Evolutionary conservation across 2,888 invertebrate genomes (phyloP), one percentile per base, ranked within the genome.

Genomic region (Dryadula phaetusa): DNA sequence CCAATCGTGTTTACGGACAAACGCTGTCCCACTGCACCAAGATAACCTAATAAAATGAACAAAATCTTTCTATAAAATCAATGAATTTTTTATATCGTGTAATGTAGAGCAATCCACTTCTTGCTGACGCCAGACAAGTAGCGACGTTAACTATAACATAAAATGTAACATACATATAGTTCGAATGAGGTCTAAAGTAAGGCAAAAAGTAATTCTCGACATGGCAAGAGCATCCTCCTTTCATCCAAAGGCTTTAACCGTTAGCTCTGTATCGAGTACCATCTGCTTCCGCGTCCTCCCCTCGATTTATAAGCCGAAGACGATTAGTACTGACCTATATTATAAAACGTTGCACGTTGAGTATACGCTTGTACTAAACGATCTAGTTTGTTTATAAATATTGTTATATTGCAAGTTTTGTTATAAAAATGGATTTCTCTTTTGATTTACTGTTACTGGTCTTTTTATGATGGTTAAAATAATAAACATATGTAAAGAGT

Each of bases 281-380:
- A 74, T 81, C 79, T 76, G 76, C 83, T 88, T 90, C 87, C 87
- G 85, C 80, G 79, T 83, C 86, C 85, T 81, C 87, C 87, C 82
- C 81, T 83, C 83, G 82, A 86, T 86, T 86, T 85, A 82, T 82
- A 85, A 80, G 87, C 86, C 87, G 86, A 86, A 82, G 85, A 88
- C 84, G 81, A 81, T 79, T 82, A 84, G 82, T 61, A 77, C 79
- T 72, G 67, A 60, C 44, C 62, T 44, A 70, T 49, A 66, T 66
- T 61, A 44, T 34, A 20, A 40, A 56, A 25, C 28, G 12, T 46
- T 56, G 53, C 44, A 56, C n/a, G 12, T 12, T 12, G n/a, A 28
- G 16, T 25, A 8, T 28, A 40, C 6, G 12, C n/a, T 22, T 58
- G 25, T 58, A 12, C 42, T 58, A 40, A 58, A 2, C 25, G 5